Percentiles rank a stretch among this genome's conserved stretches.
These are phyloP conservation scores for Aphidius gifuensis DNA, from an alignment of 1,140 invertebrate species.

Conservation along the genomic window DNA sequence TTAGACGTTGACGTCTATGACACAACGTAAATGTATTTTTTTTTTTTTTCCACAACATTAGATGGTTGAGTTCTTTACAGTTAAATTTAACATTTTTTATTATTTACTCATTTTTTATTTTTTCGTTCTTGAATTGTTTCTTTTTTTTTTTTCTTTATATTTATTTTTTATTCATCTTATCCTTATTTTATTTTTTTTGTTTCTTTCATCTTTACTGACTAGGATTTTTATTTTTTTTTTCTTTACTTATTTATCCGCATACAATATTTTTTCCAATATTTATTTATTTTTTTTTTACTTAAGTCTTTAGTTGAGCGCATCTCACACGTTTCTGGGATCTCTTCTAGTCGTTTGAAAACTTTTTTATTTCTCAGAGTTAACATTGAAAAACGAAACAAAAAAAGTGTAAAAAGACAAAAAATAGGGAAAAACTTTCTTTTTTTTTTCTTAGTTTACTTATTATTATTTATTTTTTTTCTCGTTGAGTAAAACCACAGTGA, in stretches of 20 bases:
- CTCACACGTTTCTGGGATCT: slow-evolving; percentile 12
- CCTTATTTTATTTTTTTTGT: too few relatives aligned
- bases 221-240: too few relatives aligned
- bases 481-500: slow-evolving; percentile 15
- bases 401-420: neutral
- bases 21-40: too few relatives aligned
- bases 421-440: slow-evolving; percentile 1
- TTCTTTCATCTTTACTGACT: too few relatives aligned
- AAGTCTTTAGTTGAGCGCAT: slow-evolving; percentile 2
- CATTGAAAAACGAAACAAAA: neutral
- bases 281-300: slow-evolving; percentile 5
- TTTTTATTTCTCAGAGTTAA: slow-evolving; percentile 16
- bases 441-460: neutral
- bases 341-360: slow-evolving; percentile 19
- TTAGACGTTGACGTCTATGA: too few relatives aligned
- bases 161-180: too few relatives aligned
- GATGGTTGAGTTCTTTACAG: too few relatives aligned
- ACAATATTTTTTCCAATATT: neutral
- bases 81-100: too few relatives aligned
- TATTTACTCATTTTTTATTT: too few relatives aligned
- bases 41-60: too few relatives aligned
- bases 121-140: too few relatives aligned
- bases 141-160: too few relatives aligned
- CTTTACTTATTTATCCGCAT: neutral
- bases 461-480: neutral